Evolutionary conservation across 2,113 vertebrate genomes (phyloP).

Genomic region (Aix galericulata): DNA sequence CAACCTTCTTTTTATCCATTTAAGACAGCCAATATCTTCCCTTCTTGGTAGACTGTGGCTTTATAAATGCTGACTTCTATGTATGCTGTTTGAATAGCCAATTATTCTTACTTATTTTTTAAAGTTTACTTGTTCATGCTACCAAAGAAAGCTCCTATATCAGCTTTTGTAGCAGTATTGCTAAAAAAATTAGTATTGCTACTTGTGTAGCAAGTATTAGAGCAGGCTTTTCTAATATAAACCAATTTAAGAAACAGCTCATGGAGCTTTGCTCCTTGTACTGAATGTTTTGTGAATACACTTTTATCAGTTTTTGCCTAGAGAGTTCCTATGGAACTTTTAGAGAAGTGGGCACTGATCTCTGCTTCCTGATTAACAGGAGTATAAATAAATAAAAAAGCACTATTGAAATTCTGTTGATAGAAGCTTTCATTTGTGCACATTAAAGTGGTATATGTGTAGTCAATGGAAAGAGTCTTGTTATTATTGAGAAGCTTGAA

Average conservation of each 20-base stretch:
- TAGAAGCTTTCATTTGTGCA: conserved; percentile 27
- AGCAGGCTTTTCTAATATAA: background rate
- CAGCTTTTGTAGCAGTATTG: no score
- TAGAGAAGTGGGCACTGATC: background rate
- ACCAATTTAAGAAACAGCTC: background rate
- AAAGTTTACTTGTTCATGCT: background rate
- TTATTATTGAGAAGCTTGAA: conserved; percentile 24
- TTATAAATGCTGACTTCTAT: background rate
- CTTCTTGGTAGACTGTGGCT: background rate
- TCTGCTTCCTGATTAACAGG: background rate
- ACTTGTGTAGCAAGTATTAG: background rate
- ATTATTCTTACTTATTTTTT: background rate
- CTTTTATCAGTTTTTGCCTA: background rate
- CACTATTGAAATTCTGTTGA: conserved; percentile 19
- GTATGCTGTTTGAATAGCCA: background rate
- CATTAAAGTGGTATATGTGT: background rate
- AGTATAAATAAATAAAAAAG: conserved; percentile 5
- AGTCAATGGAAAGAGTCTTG: background rate
- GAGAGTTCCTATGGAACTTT: background rate
- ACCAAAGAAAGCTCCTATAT: background rate
- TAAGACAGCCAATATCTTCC: background rate
- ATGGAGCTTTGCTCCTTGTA: background rate
- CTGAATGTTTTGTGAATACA: background rate
- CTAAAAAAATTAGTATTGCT: no score
- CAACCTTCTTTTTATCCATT: accelerated